Evolutionary conservation across 1,140 invertebrate genomes (phyloP).

Genomic region (Drosophila nigromelanica): DNA sequence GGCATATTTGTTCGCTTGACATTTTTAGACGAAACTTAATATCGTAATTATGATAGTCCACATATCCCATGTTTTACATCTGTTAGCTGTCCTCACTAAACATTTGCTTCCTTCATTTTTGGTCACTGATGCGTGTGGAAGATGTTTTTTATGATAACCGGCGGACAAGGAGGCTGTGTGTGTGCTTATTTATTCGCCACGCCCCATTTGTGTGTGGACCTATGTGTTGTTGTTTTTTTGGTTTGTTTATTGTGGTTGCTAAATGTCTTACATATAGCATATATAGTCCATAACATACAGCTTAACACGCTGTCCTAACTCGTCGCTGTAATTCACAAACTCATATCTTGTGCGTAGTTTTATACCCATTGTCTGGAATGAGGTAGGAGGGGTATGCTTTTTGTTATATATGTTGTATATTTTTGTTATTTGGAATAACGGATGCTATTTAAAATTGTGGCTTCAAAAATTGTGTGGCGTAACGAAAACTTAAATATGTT

Average conservation of each 20-base stretch:
- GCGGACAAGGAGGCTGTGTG: constrained; percentile 2
- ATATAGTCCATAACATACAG: constrained; percentile 44
- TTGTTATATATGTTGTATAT: too few relatives aligned
- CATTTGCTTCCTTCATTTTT: neutral
- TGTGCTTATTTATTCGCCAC: constrained; percentile 16
- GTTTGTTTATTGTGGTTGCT: constrained; percentile 43
- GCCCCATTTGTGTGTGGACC: constrained; percentile 28
- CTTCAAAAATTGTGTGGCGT: too few relatives aligned
- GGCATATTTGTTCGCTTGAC: neutral
- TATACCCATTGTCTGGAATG: neutral
- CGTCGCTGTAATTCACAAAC: constrained; percentile 27
- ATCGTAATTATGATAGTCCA: constrained; percentile 5
- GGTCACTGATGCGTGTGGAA: neutral
- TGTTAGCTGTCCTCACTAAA: neutral
- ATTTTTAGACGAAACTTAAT: constrained; percentile 9
- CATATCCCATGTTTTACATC: constrained; percentile 3
- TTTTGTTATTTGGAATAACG: too few relatives aligned
- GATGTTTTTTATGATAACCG: constrained; percentile 12
- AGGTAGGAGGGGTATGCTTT: neutral
- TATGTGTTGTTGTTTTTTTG: constrained; percentile 20
- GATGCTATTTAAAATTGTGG: too few relatives aligned
- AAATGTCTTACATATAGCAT: constrained; percentile 51
- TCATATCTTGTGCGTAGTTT: constrained; percentile 9
- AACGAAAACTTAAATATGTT: too few relatives aligned
- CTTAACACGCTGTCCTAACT: constrained; percentile 68